Percentiles rank a stretch among this genome's conserved stretches.
phyloP scores from a whole-genome alignment of 1,140 invertebrate species.

The Micrasema minimum region DNA sequence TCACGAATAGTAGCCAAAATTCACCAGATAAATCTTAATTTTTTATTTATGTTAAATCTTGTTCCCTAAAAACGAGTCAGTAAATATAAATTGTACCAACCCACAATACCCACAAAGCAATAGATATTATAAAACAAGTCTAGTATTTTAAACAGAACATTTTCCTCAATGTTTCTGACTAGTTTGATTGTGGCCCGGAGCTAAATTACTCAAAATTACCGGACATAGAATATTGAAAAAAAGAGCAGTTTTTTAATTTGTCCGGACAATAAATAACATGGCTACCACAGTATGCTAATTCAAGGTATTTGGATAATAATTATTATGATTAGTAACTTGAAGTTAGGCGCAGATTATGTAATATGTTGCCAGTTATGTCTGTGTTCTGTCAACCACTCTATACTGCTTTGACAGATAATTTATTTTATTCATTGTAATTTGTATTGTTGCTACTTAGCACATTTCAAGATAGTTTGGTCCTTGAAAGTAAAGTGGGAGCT shows the following conservation, averaged over 20 bases:
- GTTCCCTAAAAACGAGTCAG: slow-evolving; percentile 16
- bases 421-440: slow-evolving; percentile 17
- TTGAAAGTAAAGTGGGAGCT: no score
- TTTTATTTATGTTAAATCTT: slow-evolving; percentile 24
- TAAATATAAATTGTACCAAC: slow-evolving; percentile 7
- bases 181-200: slow-evolving; percentile 19
- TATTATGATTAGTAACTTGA: not conserved
- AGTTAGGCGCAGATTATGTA: slow-evolving; percentile 1
- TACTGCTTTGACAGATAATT: slow-evolving; percentile 17
- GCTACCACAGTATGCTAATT: slow-evolving; percentile 32
- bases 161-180: not conserved
- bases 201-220: slow-evolving; percentile 29
- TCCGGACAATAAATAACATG: slow-evolving; percentile 29
- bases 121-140: slow-evolving; percentile 1
- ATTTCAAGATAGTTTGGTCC: no score
- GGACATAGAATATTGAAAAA: slow-evolving; percentile 37
- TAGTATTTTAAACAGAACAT: not conserved
- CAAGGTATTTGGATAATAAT: slow-evolving; percentile 12
- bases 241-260: slow-evolving; percentile 16
- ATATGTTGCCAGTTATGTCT: not conserved
- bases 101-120: not conserved
- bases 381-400: not conserved
- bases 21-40: slow-evolving; percentile 11
- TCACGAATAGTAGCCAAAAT: slow-evolving; percentile 11
- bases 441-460: no score